Base-by-base conservation (phyloP, 2,113 vertebrate genomes). In the Leucoraja erinaceus region DNA sequence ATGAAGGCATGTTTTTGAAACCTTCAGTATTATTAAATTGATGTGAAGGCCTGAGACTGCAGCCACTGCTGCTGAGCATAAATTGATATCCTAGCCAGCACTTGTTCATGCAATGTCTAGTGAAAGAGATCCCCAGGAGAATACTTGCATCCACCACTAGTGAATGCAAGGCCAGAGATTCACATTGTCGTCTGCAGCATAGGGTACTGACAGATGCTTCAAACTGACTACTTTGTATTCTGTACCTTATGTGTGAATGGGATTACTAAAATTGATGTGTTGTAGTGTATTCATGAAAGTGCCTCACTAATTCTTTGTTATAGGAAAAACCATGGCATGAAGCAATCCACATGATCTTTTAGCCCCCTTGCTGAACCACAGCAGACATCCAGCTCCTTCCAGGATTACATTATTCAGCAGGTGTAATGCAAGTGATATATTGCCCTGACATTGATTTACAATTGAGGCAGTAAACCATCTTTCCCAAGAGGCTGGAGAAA, bases 121-220 rank as follows among this genome's bases (percentile, higher is more conserved):
- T 94, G 94, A 94, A 94, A 95, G 92, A 93, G 83, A 63, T 76
- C 94, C 95, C 95, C 95, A 77, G 91, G 95, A 94, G 95, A 94
- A 59, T 84, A 56, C 90, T 95, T 93, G 91, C 88, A 94, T 93
- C 90, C 93, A 93, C 93, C 72, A 75, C n/a, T 94, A 0, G 0
- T 94, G 94, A 94, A 93, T 95, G 95, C 96, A 94, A 93, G 18
- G 68, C 93, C 93, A 91, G 93, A 93, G 11, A 95, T 94, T 66
- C 20, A 66, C 33, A 63, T 91, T 91, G 88, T 91, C 93, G 38
- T 0, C 93, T 93, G 93, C 94, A 94, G 95, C 95, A 94, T 11
- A 90, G 93, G 94, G 93, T 94, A 95, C 94, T 56, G 94, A 94
- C 96, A 96, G 95, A 95, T 96, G 95, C 94, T 96, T 93, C 83